These are phyloP conservation scores for Trichopoda pennipes DNA, from an alignment of 2,888 invertebrate species.

Conservation along the genomic window DNA sequence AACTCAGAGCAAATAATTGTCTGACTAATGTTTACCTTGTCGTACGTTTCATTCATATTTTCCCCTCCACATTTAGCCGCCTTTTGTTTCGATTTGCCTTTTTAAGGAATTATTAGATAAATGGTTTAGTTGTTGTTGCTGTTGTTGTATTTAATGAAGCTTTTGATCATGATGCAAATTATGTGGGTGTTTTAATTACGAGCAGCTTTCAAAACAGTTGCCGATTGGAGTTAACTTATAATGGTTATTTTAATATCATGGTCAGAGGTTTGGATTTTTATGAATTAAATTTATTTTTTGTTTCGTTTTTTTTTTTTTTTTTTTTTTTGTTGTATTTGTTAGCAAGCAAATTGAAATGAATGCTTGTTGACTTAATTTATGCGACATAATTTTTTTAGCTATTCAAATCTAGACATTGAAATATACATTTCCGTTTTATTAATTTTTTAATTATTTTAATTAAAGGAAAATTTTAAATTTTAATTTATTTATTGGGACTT, in stretches of 20 bases:
- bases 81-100: neutral
- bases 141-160: neutral
- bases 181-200: constrained; percentile 27
- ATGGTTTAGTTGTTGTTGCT: neutral
- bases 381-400: too few relatives aligned
- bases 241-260: neutral
- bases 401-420: too few relatives aligned
- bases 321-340: too few relatives aligned
- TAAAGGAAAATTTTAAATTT: too few relatives aligned
- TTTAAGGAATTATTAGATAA: constrained; percentile 15
- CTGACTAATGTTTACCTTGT: constrained; percentile 11
- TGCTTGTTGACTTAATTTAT: too few relatives aligned
- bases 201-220: neutral
- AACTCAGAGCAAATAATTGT: constrained; percentile 23
- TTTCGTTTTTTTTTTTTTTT: neutral
- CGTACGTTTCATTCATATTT: neutral
- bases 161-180: constrained; percentile 17
- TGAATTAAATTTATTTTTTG: neutral
- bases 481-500: too few relatives aligned
- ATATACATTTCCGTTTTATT: too few relatives aligned
- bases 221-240: neutral
- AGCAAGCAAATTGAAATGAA: too few relatives aligned
- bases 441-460: too few relatives aligned
- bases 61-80: neutral
- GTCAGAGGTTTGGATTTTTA: neutral